These are phyloP conservation scores for Platichthys flesus DNA, from an alignment of 2,113 vertebrate genomes.

Conservation along the genomic window DNA sequence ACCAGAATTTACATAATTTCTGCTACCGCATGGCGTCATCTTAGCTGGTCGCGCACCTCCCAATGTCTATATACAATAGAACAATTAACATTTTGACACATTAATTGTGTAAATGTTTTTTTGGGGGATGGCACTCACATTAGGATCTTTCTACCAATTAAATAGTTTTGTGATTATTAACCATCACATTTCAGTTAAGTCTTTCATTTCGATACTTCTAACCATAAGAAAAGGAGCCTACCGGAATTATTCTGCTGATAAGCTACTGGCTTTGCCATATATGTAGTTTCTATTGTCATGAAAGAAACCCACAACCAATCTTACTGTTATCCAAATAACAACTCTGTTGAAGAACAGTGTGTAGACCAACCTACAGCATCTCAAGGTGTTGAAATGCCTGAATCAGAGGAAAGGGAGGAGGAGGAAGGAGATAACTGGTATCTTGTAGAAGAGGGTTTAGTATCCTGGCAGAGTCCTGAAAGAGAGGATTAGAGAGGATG, in stretches of 20 bases:
- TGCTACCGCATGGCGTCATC: neutral
- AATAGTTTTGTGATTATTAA: no score
- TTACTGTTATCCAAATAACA: neutral
- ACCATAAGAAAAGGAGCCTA: no score
- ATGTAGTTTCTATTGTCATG: neutral
- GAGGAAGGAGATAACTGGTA: conserved; percentile 8
- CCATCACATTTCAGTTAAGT: no score
- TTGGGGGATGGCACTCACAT: no score
- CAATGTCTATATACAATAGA: neutral
- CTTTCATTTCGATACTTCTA: no score
- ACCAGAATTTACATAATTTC: neutral
- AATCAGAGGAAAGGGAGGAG: conserved; percentile 5
- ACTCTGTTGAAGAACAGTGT: no score
- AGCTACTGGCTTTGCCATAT: no score
- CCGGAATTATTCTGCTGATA: no score
- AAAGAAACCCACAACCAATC: neutral
- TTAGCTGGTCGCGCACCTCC: no score
- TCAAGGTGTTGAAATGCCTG: neutral
- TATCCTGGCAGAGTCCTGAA: conserved; percentile 45
- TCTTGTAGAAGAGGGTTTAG: conserved; percentile 35
- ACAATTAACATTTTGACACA: no score
- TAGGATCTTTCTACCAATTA: no score
- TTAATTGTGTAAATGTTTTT: no score
- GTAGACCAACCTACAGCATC: neutral
- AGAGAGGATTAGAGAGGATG: conserved; percentile 66